Conservation (phyloP, 2,797 vertebrate species). For the Chiroxiphia lanceolata region DNA sequence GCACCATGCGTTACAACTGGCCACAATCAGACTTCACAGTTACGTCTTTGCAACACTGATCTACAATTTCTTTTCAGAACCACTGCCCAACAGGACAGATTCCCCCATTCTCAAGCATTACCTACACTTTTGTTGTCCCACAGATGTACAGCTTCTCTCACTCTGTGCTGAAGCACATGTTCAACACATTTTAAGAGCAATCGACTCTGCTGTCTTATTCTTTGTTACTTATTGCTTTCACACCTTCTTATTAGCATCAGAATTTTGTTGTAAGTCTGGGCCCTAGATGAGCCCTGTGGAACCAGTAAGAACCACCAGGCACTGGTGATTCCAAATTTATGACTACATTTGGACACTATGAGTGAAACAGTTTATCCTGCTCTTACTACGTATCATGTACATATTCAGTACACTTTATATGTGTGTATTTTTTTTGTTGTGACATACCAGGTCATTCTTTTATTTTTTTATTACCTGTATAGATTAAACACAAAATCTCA, state of each 20-base stretch:
- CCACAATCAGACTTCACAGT: background rate
- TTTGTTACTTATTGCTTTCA: background rate
- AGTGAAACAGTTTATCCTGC: background rate
- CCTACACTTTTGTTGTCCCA: background rate
- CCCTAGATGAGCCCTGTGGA: background rate
- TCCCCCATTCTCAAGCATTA: background rate
- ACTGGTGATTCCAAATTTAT: background rate
- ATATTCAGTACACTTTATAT: background rate
- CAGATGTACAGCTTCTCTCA: background rate
- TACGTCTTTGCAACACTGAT: background rate
- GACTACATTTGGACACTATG: background rate
- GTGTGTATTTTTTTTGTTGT: background rate
- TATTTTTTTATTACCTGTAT: background rate
- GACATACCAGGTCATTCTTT: background rate
- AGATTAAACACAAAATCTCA: background rate
- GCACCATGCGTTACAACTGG: accelerated
- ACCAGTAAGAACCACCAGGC: background rate
- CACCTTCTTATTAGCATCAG: background rate
- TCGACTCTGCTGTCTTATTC: background rate
- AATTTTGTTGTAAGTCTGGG: background rate
- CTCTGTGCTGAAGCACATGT: background rate
- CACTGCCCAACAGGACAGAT: background rate
- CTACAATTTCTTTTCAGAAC: background rate
- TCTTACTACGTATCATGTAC: background rate
- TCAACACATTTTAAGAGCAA: background rate